A percentile compares a stretch with the other conserved stretches of the same genome.
phyloP scores from a whole-genome alignment of 1,140 invertebrate genomes.

The Ostrea denselamellosa region DNA sequence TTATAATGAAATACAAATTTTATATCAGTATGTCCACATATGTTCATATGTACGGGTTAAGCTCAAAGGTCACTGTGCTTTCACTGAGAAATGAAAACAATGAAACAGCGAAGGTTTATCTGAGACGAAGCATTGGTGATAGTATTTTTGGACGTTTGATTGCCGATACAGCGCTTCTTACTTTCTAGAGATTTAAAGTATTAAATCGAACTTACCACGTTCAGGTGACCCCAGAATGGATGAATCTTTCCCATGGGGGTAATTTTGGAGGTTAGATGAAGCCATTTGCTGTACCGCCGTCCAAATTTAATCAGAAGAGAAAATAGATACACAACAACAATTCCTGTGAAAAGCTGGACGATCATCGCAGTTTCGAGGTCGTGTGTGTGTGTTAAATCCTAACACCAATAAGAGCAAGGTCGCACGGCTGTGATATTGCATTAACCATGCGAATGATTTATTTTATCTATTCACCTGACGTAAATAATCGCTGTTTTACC shows the following conservation, averaged over 20 bases:
- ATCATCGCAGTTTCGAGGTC: slow-evolving; percentile 16
- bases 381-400: too few species aligned
- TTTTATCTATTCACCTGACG: background rate
- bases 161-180: too few species aligned
- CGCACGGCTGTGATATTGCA: background rate
- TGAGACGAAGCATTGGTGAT: too few species aligned
- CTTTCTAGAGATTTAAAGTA: background rate
- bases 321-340: background rate
- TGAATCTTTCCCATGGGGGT: slow-evolving; percentile 27
- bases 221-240: slow-evolving; percentile 40
- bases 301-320: slow-evolving; percentile 2
- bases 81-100: too few species aligned
- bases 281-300: background rate
- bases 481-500: too few species aligned
- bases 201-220: slow-evolving; percentile 36
- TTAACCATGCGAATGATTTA: background rate
- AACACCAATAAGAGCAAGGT: background rate
- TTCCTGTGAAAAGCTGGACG: background rate
- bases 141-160: too few species aligned
- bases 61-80: too few species aligned
- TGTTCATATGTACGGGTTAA: too few species aligned
- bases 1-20: too few species aligned
- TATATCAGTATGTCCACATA: too few species aligned
- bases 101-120: too few species aligned
- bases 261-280: slow-evolving; percentile 6